Percentiles rank a stretch among this genome's conserved stretches.
Evolutionary conservation across 2,888 invertebrate genomes (phyloP).

Genomic region (Drosophila antonietae): DNA sequence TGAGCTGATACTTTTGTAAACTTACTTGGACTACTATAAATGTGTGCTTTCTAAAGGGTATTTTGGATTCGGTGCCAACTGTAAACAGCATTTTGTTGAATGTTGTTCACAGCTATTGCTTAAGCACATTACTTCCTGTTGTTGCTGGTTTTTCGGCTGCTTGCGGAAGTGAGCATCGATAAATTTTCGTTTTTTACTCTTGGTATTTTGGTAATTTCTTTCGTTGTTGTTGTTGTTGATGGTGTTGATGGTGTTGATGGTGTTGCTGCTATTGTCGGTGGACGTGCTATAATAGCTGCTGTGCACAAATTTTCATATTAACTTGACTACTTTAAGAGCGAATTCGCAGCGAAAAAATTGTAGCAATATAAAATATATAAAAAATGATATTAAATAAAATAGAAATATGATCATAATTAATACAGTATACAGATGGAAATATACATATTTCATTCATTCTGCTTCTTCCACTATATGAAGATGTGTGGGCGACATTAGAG

Average conservation of each 20-base stretch:
- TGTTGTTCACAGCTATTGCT: slow-evolving; percentile 43
- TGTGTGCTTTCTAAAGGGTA: slow-evolving; percentile 16
- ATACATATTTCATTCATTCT: background rate
- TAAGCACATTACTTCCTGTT: slow-evolving; percentile 61
- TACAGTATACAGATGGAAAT: background rate
- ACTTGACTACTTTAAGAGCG: slow-evolving; percentile 4
- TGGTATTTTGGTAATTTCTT: slow-evolving; percentile 26
- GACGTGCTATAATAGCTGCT: slow-evolving; percentile 4
- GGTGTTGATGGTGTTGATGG: slow-evolving; percentile 4
- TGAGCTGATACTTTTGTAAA: background rate
- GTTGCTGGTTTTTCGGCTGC: slow-evolving; percentile 43
- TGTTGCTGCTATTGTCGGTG: slow-evolving; percentile 3
- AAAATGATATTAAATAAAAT: background rate
- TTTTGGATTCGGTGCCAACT: slow-evolving; percentile 3
- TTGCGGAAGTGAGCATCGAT: slow-evolving; percentile 72
- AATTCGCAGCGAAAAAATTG: background rate
- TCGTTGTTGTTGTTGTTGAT: slow-evolving; percentile 12
- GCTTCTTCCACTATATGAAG: background rate
- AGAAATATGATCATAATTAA: background rate
- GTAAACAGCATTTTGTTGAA: slow-evolving; percentile 11
- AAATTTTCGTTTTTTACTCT: slow-evolving; percentile 76
- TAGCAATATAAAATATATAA: background rate
- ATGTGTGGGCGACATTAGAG: background rate
- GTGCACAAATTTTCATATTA: slow-evolving; percentile 10
- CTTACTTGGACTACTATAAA: background rate